phyloP scores from a whole-genome alignment of 92 coral and sea anemone species.

The Bergia puertoricense region DNA sequence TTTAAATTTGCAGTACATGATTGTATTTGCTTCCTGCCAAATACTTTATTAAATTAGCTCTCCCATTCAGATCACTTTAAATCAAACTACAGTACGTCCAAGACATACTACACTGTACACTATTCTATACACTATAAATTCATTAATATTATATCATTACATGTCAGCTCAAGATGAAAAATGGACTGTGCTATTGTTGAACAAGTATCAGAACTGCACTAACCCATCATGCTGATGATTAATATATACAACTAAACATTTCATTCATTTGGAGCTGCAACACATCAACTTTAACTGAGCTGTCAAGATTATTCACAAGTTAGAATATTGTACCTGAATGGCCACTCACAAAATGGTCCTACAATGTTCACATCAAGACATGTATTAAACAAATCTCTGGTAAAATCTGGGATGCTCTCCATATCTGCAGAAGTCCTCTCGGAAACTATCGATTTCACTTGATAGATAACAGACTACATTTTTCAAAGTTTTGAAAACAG shows the following conservation, averaged over 20 bases:
- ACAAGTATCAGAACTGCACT: not conserved
- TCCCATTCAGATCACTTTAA: no score
- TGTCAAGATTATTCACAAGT: not conserved
- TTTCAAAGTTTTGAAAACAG: not conserved
- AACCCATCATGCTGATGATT: not conserved
- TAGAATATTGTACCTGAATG: slow-evolving; percentile 68
- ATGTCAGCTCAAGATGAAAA: no score
- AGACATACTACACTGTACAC: no score
- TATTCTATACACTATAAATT: no score
- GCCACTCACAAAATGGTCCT: slow-evolving; percentile 77
- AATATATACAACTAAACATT: not conserved
- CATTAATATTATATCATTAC: no score
- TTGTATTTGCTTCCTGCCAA: no score
- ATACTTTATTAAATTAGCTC: no score
- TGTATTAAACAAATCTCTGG: slow-evolving; percentile 73
- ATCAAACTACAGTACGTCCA: no score
- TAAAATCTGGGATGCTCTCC: slow-evolving; percentile 95
- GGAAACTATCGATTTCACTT: not conserved
- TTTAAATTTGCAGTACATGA: no score
- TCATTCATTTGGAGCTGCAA: not conserved
- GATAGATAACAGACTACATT: not conserved
- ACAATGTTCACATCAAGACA: slow-evolving; percentile 72
- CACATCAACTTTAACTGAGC: not conserved
- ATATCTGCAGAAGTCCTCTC: slow-evolving; percentile 45
- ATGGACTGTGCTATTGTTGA: not conserved